phyloP scores from a whole-genome alignment of 35 echinoderm and acorn worm species.

The Apostichopus parvimensis region DNA sequence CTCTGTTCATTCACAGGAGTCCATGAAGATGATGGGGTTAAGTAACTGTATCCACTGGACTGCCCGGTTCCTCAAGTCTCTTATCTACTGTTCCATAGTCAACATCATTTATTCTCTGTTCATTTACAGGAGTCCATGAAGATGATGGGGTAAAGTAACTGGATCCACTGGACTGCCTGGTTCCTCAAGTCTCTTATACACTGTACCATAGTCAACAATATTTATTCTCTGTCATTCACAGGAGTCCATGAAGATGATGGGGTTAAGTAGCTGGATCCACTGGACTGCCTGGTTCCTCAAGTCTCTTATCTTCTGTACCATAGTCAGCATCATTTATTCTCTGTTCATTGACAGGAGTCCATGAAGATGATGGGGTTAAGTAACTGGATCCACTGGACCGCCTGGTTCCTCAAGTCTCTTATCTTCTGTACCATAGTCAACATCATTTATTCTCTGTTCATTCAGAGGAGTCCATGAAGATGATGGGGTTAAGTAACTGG shows the following conservation, averaged over 20 bases:
- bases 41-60: conserved; percentile 95
- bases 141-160: conserved; percentile 97
- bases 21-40: conserved; percentile 98
- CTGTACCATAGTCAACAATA: conserved; percentile 68
- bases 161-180: conserved; percentile 98
- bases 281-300: conserved; percentile 54
- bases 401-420: conserved; percentile 85
- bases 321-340: conserved; percentile 73
- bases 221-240: conserved; percentile 70
- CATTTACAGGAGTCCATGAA: conserved; percentile 87
- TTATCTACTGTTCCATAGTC: conserved; percentile 78
- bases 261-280: conserved; percentile 70
- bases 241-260: conserved; percentile 61
- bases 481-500: conserved; percentile 98
- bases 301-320: conserved; percentile 73
- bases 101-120: conserved; percentile 6
- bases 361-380: conserved; percentile 99
- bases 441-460: neutral
- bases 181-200: conserved; percentile 78
- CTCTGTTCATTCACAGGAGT: conserved; percentile 61
- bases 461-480: conserved; percentile 89
- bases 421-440: conserved; percentile 77
- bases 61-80: conserved; percentile 86
- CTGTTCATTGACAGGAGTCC: conserved; percentile 89
- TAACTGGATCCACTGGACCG: conserved; percentile 96